Evolutionary conservation across 2,888 invertebrate species (phyloP).

Genomic region (Caenorhabditis sp.): DNA sequence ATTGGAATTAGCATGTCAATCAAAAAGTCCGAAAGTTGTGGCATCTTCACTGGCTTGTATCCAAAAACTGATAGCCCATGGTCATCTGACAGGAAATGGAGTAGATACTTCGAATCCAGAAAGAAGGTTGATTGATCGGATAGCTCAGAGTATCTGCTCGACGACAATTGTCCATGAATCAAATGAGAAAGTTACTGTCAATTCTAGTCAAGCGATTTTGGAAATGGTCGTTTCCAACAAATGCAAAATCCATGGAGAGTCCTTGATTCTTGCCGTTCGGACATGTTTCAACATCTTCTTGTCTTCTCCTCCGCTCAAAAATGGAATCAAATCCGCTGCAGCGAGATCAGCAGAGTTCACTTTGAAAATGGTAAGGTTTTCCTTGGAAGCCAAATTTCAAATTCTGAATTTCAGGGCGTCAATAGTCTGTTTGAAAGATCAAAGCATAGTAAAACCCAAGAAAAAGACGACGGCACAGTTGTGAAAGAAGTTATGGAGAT

Average conservation of each 20-base stretch:
- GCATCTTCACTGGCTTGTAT: constrained; percentile 97
- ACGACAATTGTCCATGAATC: constrained; percentile 98
- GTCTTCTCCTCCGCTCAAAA: constrained; percentile 89
- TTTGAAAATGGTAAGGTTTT: constrained; percentile 88
- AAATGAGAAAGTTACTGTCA: constrained; percentile 97
- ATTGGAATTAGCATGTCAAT: constrained; percentile 98
- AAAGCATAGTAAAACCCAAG: constrained; percentile 87
- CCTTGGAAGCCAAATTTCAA: neutral
- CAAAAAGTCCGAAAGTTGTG: constrained; percentile 95
- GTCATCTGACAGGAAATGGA: constrained; percentile 95
- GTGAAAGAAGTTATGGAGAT: constrained; percentile 75
- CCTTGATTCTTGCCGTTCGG: constrained; percentile 91
- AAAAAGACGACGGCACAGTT: constrained; percentile 72
- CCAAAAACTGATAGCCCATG: constrained; percentile 97
- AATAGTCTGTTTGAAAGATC: constrained; percentile 98
- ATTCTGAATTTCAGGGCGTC: constrained; percentile 87
- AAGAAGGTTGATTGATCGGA: constrained; percentile 94
- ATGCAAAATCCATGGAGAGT: constrained; percentile 99
- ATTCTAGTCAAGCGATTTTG: constrained; percentile 95
- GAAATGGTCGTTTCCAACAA: constrained; percentile 99
- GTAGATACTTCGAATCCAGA: constrained; percentile 94
- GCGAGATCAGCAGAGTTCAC: constrained; percentile 86
- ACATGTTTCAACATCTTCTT: constrained; percentile 99
- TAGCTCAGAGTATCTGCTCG: constrained; percentile 97
- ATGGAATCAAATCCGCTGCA: constrained; percentile 97